phyloP scores from a whole-genome alignment of 1,140 invertebrate genomes.

The Drosophila seguyi region DNA sequence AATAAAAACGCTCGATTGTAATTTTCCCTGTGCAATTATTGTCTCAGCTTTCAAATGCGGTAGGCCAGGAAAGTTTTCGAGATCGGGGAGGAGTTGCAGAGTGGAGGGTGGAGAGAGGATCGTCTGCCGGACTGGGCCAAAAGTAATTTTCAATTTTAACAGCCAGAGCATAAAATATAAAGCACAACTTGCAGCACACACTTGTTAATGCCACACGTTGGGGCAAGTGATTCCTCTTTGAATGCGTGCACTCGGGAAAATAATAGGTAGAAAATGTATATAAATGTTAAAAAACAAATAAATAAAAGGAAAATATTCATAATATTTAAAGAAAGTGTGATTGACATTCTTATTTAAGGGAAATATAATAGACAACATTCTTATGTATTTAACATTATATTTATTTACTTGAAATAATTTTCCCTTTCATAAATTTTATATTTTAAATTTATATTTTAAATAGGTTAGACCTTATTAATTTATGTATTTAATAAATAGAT shows the following conservation, averaged over 20 bases:
- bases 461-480: too few species aligned
- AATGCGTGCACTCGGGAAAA: background rate
- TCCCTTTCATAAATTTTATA: too few species aligned
- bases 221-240: conserved; percentile 44
- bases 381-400: too few species aligned
- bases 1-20: conserved; percentile 80
- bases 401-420: too few species aligned
- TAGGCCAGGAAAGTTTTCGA: conserved; percentile 39
- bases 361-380: too few species aligned
- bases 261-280: background rate
- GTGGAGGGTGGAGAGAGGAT: background rate
- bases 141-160: conserved; percentile 83
- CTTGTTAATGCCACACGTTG: conserved; percentile 71
- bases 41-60: conserved; percentile 80
- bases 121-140: conserved; percentile 41
- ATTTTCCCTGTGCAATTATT: conserved; percentile 80
- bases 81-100: background rate
- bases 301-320: too few species aligned
- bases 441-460: too few species aligned
- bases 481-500: too few species aligned
- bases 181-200: conserved; percentile 58
- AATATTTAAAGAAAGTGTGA: too few species aligned
- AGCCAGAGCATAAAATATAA: conserved; percentile 76
- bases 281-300: background rate
- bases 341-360: too few species aligned